A percentile compares a stretch with the other conserved stretches of the same genome.
Conservation (phyloP, 2,888 invertebrate species). For the Nipponacmea schrenckii region DNA sequence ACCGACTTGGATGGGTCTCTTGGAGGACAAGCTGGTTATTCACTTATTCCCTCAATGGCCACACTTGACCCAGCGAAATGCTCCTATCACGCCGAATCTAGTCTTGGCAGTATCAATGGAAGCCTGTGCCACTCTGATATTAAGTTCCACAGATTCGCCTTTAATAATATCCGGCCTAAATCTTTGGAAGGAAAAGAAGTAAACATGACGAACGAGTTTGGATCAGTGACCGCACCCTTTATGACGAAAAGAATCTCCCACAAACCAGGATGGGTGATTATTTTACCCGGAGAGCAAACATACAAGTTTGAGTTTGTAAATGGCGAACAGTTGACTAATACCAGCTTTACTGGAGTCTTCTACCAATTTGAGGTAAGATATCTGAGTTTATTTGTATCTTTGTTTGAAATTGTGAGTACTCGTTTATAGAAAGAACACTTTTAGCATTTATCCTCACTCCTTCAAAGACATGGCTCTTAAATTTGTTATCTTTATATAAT, state of each 20-base stretch:
- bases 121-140: constrained; percentile 30
- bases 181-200: constrained; percentile 47
- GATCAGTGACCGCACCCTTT: constrained; percentile 32
- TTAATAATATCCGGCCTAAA: constrained; percentile 48
- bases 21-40: constrained; percentile 25
- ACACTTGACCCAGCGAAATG: constrained; percentile 34
- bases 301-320: constrained; percentile 45
- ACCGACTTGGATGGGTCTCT: constrained; percentile 45
- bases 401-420: too few relatives aligned
- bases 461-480: too few relatives aligned
- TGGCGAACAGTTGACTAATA: constrained; percentile 50
- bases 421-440: too few relatives aligned
- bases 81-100: constrained; percentile 9
- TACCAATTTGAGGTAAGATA: constrained; percentile 47
- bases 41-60: constrained; percentile 30
- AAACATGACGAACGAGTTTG: constrained; percentile 42
- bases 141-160: constrained; percentile 43
- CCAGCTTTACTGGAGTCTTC: constrained; percentile 47
- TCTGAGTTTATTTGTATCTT: too few relatives aligned
- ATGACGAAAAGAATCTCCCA: constrained; percentile 51
- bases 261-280: constrained; percentile 50
- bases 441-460: too few relatives aligned
- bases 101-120: constrained; percentile 22
- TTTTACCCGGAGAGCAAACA: constrained; percentile 39
- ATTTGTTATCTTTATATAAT: too few relatives aligned